These are phyloP conservation scores for Clostera curtula DNA, from an alignment of 2,888 invertebrate species.

Conservation along the genomic window DNA sequence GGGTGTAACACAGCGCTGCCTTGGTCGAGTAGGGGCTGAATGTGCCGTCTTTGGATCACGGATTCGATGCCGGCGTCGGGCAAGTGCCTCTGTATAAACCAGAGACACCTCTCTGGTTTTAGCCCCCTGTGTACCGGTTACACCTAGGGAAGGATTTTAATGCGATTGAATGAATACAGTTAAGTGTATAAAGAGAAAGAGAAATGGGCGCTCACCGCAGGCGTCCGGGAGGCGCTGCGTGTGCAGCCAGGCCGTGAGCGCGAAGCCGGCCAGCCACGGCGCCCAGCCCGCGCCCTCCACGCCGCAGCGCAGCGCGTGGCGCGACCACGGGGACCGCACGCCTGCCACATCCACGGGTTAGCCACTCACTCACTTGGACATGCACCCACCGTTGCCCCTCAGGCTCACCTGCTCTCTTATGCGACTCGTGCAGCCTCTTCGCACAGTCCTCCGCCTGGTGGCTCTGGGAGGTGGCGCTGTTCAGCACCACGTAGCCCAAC, in stretches of 20 bases:
- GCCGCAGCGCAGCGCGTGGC: constrained; percentile 46
- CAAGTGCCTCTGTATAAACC: no score
- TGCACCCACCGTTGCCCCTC: not conserved
- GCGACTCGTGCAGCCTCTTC: constrained; percentile 34
- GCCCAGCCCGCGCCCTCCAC: constrained; percentile 74
- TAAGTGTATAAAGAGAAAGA: no score
- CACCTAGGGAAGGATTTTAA: no score
- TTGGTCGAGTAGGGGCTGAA: no score
- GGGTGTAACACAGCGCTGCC: no score
- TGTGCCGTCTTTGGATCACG: no score
- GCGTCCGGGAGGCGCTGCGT: constrained; percentile 31
- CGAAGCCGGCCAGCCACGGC: constrained; percentile 78
- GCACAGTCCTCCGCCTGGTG: constrained; percentile 42
- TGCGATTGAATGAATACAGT: no score
- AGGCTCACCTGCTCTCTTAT: constrained; percentile 34
- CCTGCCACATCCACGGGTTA: constrained; percentile 27
- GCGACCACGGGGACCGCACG: constrained; percentile 43
- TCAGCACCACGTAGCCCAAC: constrained; percentile 24
- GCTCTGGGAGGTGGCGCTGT: constrained; percentile 34
- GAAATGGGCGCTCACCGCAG: no score
- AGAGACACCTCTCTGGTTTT: no score
- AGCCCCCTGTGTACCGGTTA: no score
- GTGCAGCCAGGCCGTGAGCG: constrained; percentile 71
- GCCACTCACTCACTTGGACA: not conserved
- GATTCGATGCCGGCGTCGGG: no score